Conservation (phyloP, 2,113 vertebrate genomes). For the Leiothrix lutea region DNA sequence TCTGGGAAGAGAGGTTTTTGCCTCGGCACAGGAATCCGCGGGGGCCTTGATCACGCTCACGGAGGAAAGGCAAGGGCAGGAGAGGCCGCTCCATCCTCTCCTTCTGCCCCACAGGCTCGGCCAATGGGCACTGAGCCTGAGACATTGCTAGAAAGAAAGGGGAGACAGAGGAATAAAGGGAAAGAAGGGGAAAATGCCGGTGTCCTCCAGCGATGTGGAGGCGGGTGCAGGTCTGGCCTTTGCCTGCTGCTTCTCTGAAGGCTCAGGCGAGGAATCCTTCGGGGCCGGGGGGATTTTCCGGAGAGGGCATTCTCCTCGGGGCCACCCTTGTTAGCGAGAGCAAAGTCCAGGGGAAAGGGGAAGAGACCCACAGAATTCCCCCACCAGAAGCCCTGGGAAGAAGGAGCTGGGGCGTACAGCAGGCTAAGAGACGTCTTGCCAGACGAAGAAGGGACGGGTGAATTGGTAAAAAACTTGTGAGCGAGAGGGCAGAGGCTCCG, state of each 20-base stretch:
- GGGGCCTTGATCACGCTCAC: background rate
- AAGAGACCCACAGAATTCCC: background rate
- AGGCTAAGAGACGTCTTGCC: background rate
- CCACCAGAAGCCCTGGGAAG: too few species aligned
- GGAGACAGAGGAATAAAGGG: background rate
- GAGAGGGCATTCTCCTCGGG: background rate
- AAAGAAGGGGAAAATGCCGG: background rate
- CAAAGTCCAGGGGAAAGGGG: background rate
- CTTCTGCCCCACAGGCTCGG: too few species aligned
- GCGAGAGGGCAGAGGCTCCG: background rate
- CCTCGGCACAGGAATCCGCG: rapidly evolving
- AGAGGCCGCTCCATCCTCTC: too few species aligned
- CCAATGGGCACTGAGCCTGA: background rate
- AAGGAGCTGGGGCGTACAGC: background rate
- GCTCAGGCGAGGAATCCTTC: background rate
- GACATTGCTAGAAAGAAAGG: background rate
- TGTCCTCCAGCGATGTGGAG: background rate
- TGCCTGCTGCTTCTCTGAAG: background rate
- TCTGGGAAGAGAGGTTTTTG: background rate
- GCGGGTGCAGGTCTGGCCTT: background rate
- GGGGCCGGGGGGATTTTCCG: rapidly evolving
- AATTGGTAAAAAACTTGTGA: background rate
- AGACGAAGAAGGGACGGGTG: background rate
- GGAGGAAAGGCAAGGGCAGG: background rate
- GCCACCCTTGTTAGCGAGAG: background rate